phyloP scores from a whole-genome alignment of 1,140 invertebrate genomes.

The Psilanteris sp. region DNA sequence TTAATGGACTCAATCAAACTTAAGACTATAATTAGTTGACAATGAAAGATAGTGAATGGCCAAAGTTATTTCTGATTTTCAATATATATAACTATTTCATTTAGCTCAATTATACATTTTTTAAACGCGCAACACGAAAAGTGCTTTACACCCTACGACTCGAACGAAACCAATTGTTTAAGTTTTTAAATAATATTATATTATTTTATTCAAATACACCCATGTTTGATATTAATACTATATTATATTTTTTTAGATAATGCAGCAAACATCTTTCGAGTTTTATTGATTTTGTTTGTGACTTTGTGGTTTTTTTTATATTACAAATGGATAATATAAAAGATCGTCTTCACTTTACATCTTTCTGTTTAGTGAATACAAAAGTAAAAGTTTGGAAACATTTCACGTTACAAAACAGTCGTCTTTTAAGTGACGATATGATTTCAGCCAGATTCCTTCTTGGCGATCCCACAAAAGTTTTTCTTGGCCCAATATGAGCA shows the following conservation, averaged over 20 bases:
- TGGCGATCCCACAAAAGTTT: conserved; percentile 18
- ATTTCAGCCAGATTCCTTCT: conserved; percentile 10
- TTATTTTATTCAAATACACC: too few species aligned
- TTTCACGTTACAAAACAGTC: not conserved
- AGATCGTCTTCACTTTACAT: not conserved
- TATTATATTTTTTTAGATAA: too few species aligned
- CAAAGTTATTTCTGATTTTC: conserved; percentile 14
- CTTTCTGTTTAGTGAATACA: not conserved
- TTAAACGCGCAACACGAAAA: conserved; percentile 4
- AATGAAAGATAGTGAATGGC: too few species aligned
- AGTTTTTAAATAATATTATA: too few species aligned
- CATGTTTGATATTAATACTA: too few species aligned
- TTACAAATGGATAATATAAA: too few species aligned
- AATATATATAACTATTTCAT: conserved; percentile 12
- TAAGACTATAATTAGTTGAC: conserved; percentile 23
- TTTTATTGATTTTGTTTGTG: too few species aligned
- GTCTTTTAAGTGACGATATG: conserved; percentile 15
- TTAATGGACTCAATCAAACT: conserved; percentile 52
- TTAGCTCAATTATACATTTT: conserved; percentile 14
- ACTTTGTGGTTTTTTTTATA: too few species aligned
- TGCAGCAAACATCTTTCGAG: too few species aligned
- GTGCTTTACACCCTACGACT: too few species aligned
- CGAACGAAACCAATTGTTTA: too few species aligned
- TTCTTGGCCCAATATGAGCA: conserved; percentile 16
- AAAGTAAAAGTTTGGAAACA: not conserved